These are phyloP conservation scores for Cinclus mexicanus DNA, from an alignment of 2,113 vertebrate genomes.

Conservation along the genomic window DNA sequence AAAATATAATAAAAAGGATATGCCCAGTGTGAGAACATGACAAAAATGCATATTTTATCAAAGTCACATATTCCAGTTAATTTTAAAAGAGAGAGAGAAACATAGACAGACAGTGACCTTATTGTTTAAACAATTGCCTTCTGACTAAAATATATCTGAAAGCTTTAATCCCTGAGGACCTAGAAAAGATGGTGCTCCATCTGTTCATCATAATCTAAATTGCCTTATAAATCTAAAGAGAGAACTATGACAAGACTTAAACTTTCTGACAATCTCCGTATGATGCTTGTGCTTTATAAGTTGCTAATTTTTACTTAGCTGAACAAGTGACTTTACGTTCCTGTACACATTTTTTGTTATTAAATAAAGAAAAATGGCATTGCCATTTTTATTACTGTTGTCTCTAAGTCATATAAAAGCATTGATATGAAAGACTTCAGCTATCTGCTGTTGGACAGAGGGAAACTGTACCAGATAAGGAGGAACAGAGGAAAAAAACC, in stretches of 20 bases:
- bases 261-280: neutral
- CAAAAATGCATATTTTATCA: neutral
- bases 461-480: neutral
- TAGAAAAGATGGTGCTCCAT: neutral
- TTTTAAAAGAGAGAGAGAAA: neutral
- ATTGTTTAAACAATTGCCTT: neutral
- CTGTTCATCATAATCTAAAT: neutral
- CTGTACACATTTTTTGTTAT: neutral
- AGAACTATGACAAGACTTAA: neutral
- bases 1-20: neutral
- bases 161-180: neutral
- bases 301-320: neutral
- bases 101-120: neutral
- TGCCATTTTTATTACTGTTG: neutral
- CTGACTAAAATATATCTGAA: neutral
- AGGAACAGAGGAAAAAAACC: neutral
- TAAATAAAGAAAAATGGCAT: neutral
- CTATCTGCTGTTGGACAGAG: neutral
- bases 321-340: neutral
- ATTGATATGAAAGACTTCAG: neutral
- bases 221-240: neutral
- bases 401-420: neutral
- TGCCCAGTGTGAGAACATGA: neutral
- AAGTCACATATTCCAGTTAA: neutral
- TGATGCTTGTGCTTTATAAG: neutral